These are phyloP conservation scores for Linhomoeus sp. DNA, from an alignment of 2,888 invertebrate species.

Conservation along the genomic window DNA sequence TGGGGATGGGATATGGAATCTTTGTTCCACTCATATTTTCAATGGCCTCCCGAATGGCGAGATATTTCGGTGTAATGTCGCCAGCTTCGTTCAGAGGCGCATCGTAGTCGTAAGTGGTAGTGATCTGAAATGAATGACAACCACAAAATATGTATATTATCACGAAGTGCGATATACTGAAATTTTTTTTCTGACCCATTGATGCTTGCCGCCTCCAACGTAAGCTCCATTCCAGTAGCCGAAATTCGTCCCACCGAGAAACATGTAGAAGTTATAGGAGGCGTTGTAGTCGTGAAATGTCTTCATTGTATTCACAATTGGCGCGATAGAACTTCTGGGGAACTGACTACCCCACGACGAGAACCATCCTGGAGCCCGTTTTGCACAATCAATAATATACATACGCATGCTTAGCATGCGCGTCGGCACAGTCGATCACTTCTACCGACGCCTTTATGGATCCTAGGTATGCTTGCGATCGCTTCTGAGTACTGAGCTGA, in stretches of 20 bases:
- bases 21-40: slow-evolving; percentile 1
- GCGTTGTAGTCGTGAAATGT: slow-evolving; percentile 9
- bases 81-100: slow-evolving; percentile 19
- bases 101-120: slow-evolving; percentile 22
- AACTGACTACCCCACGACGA: slow-evolving; percentile 57
- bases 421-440: too few species aligned
- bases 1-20: too few species aligned
- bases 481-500: too few species aligned
- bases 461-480: too few species aligned
- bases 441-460: too few species aligned
- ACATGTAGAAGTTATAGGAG: slow-evolving; percentile 22
- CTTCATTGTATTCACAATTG: not conserved
- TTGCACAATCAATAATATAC: not conserved
- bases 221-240: slow-evolving; percentile 15
- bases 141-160: too few species aligned
- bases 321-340: not conserved
- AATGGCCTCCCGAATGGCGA: slow-evolving; percentile 5
- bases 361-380: slow-evolving; percentile 48
- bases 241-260: slow-evolving; percentile 24
- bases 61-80: slow-evolving; percentile 4
- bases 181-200: too few species aligned
- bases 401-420: too few species aligned
- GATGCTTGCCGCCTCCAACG: too few species aligned
- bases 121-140: too few species aligned
- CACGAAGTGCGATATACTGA: too few species aligned